A percentile compares a stretch with the other conserved stretches of the same genome.
Evolutionary conservation across 2,113 vertebrate species (phyloP).

Genomic region (Isichthys henryi): DNA sequence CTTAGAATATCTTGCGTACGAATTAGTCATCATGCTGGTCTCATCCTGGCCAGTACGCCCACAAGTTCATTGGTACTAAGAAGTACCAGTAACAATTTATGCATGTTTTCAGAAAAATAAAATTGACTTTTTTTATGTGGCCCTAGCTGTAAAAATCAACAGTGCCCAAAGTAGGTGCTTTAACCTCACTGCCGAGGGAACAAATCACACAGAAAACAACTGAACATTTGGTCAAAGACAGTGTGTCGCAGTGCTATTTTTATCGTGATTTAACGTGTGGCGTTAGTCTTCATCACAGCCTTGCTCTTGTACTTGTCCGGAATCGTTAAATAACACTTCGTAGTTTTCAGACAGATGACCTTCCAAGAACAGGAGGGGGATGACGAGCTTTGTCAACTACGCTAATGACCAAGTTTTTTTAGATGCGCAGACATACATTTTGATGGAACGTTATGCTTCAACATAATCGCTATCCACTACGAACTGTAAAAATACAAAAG

Average conservation of each 20-base stretch:
- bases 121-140: background rate
- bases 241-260: background rate
- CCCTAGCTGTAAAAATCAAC: background rate
- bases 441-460: background rate
- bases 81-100: background rate
- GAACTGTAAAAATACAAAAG: background rate
- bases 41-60: background rate
- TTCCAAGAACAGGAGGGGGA: background rate
- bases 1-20: background rate
- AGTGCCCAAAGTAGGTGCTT: background rate
- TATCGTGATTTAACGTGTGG: background rate
- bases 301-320: background rate
- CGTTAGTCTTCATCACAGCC: background rate
- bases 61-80: background rate
- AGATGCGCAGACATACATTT: background rate
- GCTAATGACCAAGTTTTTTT: background rate
- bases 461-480: background rate
- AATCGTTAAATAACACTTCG: background rate
- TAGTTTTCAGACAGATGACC: background rate
- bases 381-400: background rate
- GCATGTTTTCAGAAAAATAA: background rate
- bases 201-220: background rate
- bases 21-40: background rate
- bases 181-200: background rate
- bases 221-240: background rate